A percentile compares a stretch with the other conserved stretches of the same genome.
These are phyloP conservation scores for Gryon sp. DNA, from an alignment of 1,140 invertebrate genomes.

Conservation along the genomic window DNA sequence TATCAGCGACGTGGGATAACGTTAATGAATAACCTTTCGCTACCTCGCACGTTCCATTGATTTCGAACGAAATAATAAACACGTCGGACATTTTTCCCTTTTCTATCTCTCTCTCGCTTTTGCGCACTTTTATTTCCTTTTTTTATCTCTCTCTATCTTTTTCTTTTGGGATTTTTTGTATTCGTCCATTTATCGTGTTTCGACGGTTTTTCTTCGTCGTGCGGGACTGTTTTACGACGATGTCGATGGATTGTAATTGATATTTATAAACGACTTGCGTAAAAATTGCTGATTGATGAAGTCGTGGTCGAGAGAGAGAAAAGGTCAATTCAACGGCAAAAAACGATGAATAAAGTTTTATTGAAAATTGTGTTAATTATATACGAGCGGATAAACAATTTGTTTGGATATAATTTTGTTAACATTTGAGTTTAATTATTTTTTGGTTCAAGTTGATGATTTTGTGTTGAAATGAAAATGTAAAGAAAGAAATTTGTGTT, in stretches of 20 bases:
- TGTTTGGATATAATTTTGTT: no score
- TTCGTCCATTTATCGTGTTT: slow-evolving; percentile 36
- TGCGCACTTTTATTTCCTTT: no score
- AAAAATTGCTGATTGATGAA: slow-evolving; percentile 5
- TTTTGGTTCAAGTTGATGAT: no score
- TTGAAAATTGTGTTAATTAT: no score
- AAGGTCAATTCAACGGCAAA: no score
- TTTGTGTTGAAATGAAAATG: no score
- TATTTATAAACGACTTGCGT: slow-evolving; percentile 3
- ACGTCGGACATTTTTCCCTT: slow-evolving; percentile 22
- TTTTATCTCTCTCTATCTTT: no score
- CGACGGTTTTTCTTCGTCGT: slow-evolving; percentile 34
- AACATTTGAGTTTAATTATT: no score
- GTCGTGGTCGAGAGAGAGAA: neutral
- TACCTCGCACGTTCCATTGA: slow-evolving; percentile 49
- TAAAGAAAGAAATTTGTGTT: no score
- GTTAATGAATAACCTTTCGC: slow-evolving; percentile 52
- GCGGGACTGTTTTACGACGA: slow-evolving; percentile 40
- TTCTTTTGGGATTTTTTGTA: neutral
- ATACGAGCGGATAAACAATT: no score
- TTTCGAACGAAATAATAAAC: slow-evolving; percentile 47
- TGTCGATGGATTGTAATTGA: slow-evolving; percentile 28
- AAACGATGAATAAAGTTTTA: no score
- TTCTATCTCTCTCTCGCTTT: no score
- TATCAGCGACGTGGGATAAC: slow-evolving; percentile 26